Percentiles rank a stretch among this genome's conserved stretches.
These are phyloP conservation scores for Bruchidius siliquastri DNA, from an alignment of 2,888 invertebrate genomes.

Conservation along the genomic window DNA sequence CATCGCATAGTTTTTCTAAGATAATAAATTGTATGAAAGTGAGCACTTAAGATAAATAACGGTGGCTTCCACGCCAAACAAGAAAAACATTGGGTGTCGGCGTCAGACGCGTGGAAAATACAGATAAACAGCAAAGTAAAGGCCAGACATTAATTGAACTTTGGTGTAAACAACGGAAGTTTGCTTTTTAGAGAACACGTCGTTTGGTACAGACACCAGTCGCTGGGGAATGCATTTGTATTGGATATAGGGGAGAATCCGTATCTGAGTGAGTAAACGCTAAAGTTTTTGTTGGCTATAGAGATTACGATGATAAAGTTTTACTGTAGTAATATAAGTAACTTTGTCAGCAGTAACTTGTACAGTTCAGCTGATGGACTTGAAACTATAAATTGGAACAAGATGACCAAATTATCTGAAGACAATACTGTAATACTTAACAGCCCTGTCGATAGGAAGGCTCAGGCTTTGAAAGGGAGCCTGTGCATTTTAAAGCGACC, in stretches of 20 bases:
- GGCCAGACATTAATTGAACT: slow-evolving; percentile 1
- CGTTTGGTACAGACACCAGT: neutral
- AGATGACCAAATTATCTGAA: neutral
- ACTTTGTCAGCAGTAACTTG: neutral
- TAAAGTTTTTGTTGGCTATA: neutral
- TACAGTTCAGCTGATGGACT: neutral
- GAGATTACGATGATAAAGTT: neutral
- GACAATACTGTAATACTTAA: no score
- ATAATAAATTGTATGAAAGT: neutral
- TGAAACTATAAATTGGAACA: neutral
- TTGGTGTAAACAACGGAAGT: slow-evolving; percentile 3
- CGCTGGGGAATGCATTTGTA: neutral
- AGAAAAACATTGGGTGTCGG: neutral
- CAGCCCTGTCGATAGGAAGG: no score
- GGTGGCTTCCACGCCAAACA: neutral
- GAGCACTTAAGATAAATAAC: slow-evolving; percentile 2
- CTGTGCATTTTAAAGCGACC: no score
- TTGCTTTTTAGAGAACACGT: neutral
- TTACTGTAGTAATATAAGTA: neutral
- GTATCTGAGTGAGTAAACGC: neutral
- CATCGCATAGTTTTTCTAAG: neutral
- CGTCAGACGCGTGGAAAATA: slow-evolving; percentile 4
- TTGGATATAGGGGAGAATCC: neutral
- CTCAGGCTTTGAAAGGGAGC: no score
- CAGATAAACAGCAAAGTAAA: slow-evolving; percentile 2